phyloP scores from a whole-genome alignment of 2,113 vertebrate species.

The Epinephelus moara region DNA sequence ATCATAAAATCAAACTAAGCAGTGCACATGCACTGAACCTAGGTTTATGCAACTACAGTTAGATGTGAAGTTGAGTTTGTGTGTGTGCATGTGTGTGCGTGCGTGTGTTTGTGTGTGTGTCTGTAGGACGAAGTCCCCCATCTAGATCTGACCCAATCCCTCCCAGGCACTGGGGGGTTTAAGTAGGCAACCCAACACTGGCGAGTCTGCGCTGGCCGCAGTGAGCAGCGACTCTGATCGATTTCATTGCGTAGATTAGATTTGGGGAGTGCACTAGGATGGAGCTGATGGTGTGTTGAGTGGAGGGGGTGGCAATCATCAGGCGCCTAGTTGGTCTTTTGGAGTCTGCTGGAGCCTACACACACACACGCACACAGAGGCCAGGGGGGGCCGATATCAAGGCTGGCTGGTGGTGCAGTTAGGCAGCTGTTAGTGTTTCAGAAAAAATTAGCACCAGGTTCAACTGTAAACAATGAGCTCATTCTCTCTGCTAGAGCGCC shows the following conservation, averaged over 20 bases:
- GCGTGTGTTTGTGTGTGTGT: conserved; percentile 1
- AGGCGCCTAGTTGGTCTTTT: conserved; percentile 63
- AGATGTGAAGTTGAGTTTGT: background rate
- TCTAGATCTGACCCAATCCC: conserved; percentile 26
- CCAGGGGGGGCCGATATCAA: conserved; percentile 33
- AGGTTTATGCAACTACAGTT: conserved; percentile 20
- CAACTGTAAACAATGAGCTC: conserved; percentile 85
- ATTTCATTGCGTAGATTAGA: conserved; percentile 71
- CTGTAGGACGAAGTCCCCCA: conserved; percentile 9
- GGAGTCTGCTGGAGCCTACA: conserved; percentile 47
- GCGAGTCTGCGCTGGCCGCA: conserved; percentile 20
- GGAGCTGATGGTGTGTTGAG: conserved; percentile 62
- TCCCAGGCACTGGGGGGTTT: conserved; percentile 20
- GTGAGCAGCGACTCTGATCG: conserved; percentile 56
- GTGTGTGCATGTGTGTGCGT: background rate
- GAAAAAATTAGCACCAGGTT: conserved; percentile 84
- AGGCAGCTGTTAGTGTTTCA: conserved; percentile 84
- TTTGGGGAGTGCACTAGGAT: conserved; percentile 63
- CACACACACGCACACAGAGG: conserved; percentile 23
- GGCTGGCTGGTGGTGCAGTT: conserved; percentile 66
- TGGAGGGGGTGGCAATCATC: conserved; percentile 48
- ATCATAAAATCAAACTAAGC: too few species aligned
- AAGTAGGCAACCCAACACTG: conserved; percentile 61
- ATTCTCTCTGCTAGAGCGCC: conserved; percentile 72
- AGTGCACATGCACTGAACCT: conserved; percentile 1